phyloP scores from a whole-genome alignment of 2,888 invertebrate genomes.

The Melanophora roralis region DNA sequence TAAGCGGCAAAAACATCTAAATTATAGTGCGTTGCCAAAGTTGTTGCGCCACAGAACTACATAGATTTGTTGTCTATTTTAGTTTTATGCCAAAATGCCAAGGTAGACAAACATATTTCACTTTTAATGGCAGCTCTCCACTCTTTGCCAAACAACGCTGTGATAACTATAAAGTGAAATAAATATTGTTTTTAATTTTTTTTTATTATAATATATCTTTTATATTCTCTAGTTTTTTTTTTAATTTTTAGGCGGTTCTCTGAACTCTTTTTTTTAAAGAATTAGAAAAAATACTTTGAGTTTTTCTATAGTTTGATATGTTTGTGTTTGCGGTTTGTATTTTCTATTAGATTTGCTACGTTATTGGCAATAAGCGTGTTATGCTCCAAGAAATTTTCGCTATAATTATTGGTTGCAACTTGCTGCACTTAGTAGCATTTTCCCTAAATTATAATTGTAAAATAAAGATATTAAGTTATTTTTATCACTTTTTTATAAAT shows the following conservation, averaged over 20 bases:
- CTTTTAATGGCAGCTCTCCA: conserved; percentile 52
- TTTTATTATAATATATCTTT: too few relatives aligned
- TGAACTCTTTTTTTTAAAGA: not conserved
- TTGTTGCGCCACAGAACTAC: conserved; percentile 7
- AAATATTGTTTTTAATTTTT: not conserved
- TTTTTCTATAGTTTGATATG: not conserved
- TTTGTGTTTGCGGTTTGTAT: not conserved
- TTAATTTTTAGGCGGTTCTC: conserved; percentile 27
- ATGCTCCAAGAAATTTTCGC: conserved; percentile 39
- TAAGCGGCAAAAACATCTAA: conserved; percentile 57
- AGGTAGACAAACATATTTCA: conserved; percentile 57
- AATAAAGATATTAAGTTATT: conserved; percentile 40
- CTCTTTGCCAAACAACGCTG: not conserved
- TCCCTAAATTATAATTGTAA: conserved; percentile 6
- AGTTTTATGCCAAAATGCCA: conserved; percentile 50
- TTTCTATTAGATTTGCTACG: not conserved
- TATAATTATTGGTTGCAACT: conserved; percentile 49
- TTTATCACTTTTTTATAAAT: not conserved
- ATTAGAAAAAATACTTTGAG: not conserved
- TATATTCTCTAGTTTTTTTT: not conserved
- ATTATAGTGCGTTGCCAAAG: conserved; percentile 55
- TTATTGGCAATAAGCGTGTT: conserved; percentile 41
- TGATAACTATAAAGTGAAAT: not conserved
- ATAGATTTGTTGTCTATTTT: conserved; percentile 13
- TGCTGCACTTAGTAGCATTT: conserved; percentile 20